Evolutionary conservation across 1,140 invertebrate genomes (phyloP).

Genomic region (Nasonia longicornis): DNA sequence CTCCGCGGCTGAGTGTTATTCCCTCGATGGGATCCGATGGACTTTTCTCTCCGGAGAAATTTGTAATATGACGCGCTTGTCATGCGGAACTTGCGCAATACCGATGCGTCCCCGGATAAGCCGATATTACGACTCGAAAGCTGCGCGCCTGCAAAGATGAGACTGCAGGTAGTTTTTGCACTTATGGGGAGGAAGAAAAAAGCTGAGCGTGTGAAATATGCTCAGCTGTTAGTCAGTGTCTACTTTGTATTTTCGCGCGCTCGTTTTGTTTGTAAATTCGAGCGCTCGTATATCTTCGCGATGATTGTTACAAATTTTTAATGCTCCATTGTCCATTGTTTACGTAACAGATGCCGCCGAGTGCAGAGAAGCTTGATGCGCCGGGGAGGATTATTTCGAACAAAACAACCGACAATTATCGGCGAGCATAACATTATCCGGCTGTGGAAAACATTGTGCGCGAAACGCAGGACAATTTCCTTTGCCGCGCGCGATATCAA

Average conservation of each 20-base stretch:
- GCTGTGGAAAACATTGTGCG: too few species aligned
- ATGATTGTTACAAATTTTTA: constrained; percentile 1
- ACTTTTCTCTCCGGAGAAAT: too few species aligned
- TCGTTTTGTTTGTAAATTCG: background rate
- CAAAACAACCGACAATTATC: too few species aligned
- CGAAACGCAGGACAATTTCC: background rate
- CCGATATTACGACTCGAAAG: background rate
- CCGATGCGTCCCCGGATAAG: background rate
- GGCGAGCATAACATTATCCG: too few species aligned
- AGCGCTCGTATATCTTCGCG: background rate
- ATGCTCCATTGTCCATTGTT: background rate
- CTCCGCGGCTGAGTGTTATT: too few species aligned
- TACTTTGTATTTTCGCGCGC: background rate
- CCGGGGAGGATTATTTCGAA: too few species aligned
- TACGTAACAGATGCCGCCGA: background rate
- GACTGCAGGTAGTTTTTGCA: background rate
- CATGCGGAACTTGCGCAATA: too few species aligned
- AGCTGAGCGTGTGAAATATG: background rate
- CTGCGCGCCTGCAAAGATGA: background rate
- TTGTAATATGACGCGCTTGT: too few species aligned
- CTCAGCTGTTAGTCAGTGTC: too few species aligned
- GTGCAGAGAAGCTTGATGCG: too few species aligned
- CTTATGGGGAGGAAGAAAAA: background rate
- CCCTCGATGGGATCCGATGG: too few species aligned
- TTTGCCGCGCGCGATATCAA: background rate